Evolutionary conservation across 2,888 invertebrate genomes (phyloP).

Genomic region (Drosophila aldrichi): DNA sequence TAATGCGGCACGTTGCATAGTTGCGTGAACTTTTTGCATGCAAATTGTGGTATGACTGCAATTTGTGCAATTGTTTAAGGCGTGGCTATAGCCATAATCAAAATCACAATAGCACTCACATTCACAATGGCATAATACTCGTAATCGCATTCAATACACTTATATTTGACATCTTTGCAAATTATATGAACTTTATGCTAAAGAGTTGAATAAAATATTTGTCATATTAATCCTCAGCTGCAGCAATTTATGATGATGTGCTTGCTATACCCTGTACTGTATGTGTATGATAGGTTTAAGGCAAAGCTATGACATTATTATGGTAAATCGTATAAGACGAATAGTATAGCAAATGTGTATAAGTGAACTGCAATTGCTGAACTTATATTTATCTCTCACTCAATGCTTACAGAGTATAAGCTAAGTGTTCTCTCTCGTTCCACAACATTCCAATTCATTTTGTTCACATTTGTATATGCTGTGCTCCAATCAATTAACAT

Average conservation of each 20-base stretch:
- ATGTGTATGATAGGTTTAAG: neutral
- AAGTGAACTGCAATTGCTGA: neutral
- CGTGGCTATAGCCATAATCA: slow-evolving; percentile 20
- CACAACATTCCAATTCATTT: neutral
- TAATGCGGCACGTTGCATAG: slow-evolving; percentile 34
- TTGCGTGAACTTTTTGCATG: slow-evolving; percentile 27
- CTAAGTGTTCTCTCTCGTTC: neutral
- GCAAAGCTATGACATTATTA: neutral
- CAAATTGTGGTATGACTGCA: slow-evolving; percentile 34
- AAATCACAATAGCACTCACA: slow-evolving; percentile 29
- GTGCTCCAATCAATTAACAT: slow-evolving; percentile 46
- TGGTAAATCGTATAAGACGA: neutral
- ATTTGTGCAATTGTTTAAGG: slow-evolving; percentile 32
- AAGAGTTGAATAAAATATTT: slow-evolving; percentile 19
- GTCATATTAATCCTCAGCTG: slow-evolving; percentile 19
- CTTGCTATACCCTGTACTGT: slow-evolving; percentile 1
- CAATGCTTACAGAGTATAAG: neutral
- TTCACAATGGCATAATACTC: slow-evolving; percentile 24
- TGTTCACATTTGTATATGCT: neutral
- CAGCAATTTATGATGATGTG: slow-evolving; percentile 13
- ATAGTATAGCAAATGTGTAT: neutral
- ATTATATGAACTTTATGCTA: slow-evolving; percentile 31
- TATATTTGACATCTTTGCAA: slow-evolving; percentile 15
- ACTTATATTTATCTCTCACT: too few relatives aligned
- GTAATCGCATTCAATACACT: slow-evolving; percentile 29